phyloP scores from a whole-genome alignment of 2,113 vertebrate species.

The Plectropomus leopardus region DNA sequence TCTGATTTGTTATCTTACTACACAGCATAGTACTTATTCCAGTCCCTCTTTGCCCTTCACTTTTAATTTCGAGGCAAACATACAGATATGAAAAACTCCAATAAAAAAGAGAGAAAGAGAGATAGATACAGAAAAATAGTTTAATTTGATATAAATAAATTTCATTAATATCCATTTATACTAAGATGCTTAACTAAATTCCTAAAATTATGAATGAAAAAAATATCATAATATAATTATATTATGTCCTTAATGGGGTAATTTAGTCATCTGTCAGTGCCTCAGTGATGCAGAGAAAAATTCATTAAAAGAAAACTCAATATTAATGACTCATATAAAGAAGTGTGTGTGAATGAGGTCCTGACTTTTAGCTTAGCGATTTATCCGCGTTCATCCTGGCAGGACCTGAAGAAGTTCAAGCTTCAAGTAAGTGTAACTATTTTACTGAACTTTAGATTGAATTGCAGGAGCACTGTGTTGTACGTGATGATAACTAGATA shows the following conservation, averaged over 20 bases:
- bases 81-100: not conserved
- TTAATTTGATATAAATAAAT: too few relatives aligned
- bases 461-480: conserved; percentile 14
- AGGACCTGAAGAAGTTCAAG: conserved; percentile 23
- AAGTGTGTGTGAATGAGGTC: not conserved
- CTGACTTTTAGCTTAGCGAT: conserved; percentile 13
- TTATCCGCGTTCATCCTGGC: conserved; percentile 36
- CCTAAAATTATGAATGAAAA: not conserved
- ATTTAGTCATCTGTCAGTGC: not conserved
- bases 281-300: conserved; percentile 4
- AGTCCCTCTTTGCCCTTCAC: not conserved
- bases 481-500: conserved; percentile 40
- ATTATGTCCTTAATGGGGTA: not conserved
- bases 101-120: not conserved
- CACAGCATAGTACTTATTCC: not conserved
- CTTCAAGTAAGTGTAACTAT: conserved; percentile 8
- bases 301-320: not conserved
- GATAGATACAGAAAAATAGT: too few relatives aligned
- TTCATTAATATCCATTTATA: not conserved
- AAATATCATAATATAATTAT: not conserved
- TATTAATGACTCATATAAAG: conserved; percentile 5
- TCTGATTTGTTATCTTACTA: not conserved
- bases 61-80: not conserved
- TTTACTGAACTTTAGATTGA: conserved; percentile 58
- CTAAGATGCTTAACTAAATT: not conserved